Evolutionary conservation across 2,888 invertebrate species (phyloP).

Genomic region (Orthosia cruda): DNA sequence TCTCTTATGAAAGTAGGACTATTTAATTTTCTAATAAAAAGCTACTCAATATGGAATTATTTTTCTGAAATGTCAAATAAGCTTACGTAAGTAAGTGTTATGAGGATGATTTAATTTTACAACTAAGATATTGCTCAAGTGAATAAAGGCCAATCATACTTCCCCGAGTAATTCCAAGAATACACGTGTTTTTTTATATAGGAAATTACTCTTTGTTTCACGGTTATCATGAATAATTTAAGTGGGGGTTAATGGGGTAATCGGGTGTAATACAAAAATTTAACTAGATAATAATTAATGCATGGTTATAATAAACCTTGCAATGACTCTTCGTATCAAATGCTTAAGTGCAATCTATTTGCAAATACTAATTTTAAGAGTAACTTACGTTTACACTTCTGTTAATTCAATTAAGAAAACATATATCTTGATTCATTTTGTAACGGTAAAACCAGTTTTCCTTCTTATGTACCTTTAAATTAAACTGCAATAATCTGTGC

Average conservation of each 20-base stretch:
- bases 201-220: too few relatives aligned
- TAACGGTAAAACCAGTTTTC: constrained; percentile 6
- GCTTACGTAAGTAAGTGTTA: too few relatives aligned
- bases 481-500: constrained; percentile 23
- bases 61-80: constrained; percentile 2
- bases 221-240: not conserved
- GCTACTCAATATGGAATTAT: not conserved
- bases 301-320: not conserved
- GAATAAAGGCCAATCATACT: not conserved
- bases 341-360: constrained; percentile 1
- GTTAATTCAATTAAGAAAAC: constrained; percentile 4
- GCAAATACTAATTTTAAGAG: not conserved
- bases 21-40: not conserved
- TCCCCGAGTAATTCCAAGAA: constrained; percentile 6
- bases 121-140: not conserved
- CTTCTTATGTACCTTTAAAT: not conserved
- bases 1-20: not conserved
- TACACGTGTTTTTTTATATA: not conserved
- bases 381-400: not conserved
- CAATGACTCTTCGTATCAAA: constrained; percentile 1
- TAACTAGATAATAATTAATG: not conserved
- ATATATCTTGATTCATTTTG: not conserved
- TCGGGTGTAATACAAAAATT: not conserved
- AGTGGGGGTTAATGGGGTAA: too few relatives aligned
- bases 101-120: not conserved